Conservation (phyloP, 92 coral and sea anemone genomes). For the Pocillopora meandrina region DNA sequence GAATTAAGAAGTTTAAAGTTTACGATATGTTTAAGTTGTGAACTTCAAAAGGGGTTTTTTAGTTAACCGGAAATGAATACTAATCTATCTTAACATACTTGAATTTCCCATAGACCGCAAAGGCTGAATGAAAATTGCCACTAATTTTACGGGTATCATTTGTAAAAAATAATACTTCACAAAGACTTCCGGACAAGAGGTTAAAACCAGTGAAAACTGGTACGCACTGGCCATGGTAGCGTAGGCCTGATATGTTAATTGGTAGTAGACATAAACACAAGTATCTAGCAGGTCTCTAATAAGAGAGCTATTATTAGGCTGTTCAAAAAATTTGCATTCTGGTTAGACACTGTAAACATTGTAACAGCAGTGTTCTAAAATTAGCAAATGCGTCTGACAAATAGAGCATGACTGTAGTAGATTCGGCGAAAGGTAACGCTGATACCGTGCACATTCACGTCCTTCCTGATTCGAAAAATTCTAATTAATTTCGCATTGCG, state of each 20-base stretch:
- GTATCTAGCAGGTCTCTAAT: no score
- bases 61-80: constrained; percentile 5
- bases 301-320: no score
- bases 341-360: no score
- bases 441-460: no score
- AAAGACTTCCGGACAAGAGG: not conserved
- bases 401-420: no score
- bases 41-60: not conserved
- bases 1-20: not conserved
- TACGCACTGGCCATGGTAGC: not conserved
- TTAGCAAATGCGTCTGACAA: no score
- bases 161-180: not conserved
- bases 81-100: not conserved
- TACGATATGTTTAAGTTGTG: not conserved
- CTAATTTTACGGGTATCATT: not conserved
- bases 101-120: not conserved
- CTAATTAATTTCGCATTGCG: no score
- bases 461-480: no score
- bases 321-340: no score
- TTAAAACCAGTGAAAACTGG: not conserved
- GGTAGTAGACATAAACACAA: no score
- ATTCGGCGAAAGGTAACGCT: no score
- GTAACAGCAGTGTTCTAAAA: no score
- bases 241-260: not conserved
- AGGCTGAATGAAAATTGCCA: not conserved